These are phyloP conservation scores for Harpagifer antarcticus DNA, from an alignment of 2,797 vertebrate genomes.

Conservation along the genomic window DNA sequence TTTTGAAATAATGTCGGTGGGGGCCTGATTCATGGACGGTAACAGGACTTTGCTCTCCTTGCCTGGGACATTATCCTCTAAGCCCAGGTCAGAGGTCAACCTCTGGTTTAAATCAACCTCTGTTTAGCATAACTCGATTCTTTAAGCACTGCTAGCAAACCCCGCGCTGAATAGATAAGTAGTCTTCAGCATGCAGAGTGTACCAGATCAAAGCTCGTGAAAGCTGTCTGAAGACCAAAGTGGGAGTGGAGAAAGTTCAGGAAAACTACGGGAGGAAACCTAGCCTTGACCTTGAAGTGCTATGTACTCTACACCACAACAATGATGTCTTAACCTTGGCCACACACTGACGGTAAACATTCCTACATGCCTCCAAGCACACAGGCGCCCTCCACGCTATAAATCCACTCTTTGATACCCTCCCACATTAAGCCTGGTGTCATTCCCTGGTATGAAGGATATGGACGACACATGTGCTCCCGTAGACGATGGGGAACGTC, in stretches of 20 bases:
- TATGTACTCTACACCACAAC: slow-evolving; percentile 59
- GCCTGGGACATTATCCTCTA: slow-evolving; percentile 91
- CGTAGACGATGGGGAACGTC: slow-evolving; percentile 71
- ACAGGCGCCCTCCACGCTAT: slow-evolving; percentile 62
- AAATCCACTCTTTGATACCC: slow-evolving; percentile 79
- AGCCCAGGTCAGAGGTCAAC: slow-evolving; percentile 90
- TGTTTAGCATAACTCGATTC: slow-evolving; percentile 86
- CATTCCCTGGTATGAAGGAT: slow-evolving; percentile 83
- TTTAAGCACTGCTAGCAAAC: slow-evolving; percentile 77
- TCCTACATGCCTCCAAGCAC: slow-evolving; percentile 59
- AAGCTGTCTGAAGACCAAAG: slow-evolving; percentile 58
- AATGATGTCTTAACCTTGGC: slow-evolving; percentile 62
- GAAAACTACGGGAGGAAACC: slow-evolving; percentile 63
- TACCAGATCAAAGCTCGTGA: slow-evolving; percentile 68
- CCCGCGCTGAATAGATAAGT: slow-evolving; percentile 82
- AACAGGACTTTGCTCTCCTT: slow-evolving; percentile 90
- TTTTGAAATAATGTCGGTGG: slow-evolving; percentile 95
- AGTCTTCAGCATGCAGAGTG: slow-evolving; percentile 59
- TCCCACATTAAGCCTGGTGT: slow-evolving; percentile 77
- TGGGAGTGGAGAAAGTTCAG: slow-evolving; percentile 65
- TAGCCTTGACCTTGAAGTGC: slow-evolving; percentile 75
- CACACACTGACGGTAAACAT: slow-evolving; percentile 70
- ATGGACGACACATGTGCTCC: slow-evolving; percentile 89
- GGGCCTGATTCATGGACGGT: slow-evolving; percentile 92
- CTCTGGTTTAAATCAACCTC: slow-evolving; percentile 87